These are phyloP conservation scores for Aphrocallistes beatrix DNA, from an alignment of 37 sponge, comb jelly and placozoan species.

Conservation along the genomic window DNA sequence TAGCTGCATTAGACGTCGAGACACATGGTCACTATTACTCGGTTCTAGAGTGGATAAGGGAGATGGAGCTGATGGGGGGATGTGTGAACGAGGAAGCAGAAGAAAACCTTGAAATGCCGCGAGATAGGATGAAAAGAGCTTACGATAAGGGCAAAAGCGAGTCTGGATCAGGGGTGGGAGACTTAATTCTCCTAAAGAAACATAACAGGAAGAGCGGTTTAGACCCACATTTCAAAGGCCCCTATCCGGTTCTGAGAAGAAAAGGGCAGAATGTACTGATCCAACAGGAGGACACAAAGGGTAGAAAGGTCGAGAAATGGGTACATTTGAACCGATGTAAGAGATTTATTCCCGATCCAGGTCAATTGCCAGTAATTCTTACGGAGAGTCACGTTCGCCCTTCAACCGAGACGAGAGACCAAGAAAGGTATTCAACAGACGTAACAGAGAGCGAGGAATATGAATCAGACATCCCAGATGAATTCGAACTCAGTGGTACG, in stretches of 20 bases:
- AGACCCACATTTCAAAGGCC: not conserved
- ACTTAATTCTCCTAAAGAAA: not conserved
- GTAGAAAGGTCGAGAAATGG: not conserved
- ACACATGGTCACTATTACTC: not conserved
- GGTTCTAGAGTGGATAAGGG: not conserved
- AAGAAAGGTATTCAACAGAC: not conserved
- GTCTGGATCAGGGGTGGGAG: not conserved
- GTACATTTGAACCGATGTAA: conserved; percentile 6
- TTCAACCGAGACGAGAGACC: not conserved
- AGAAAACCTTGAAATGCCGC: not conserved
- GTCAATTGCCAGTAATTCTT: not conserved
- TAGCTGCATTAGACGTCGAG: not conserved
- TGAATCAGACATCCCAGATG: not conserved
- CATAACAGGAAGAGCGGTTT: not conserved
- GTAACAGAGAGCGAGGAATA: not conserved
- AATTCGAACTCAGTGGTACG: not conserved
- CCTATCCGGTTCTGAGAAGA: not conserved
- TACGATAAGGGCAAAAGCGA: not conserved
- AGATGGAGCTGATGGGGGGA: not conserved
- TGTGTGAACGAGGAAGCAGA: not conserved
- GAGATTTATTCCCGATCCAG: not conserved
- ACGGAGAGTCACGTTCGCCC: not conserved
- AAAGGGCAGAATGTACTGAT: not conserved
- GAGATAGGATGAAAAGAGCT: conserved; percentile 8
- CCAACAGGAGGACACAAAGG: not conserved